These are phyloP conservation scores for Scaptomyza tumidula DNA, from an alignment of 2,888 invertebrate genomes.

Conservation along the genomic window DNA sequence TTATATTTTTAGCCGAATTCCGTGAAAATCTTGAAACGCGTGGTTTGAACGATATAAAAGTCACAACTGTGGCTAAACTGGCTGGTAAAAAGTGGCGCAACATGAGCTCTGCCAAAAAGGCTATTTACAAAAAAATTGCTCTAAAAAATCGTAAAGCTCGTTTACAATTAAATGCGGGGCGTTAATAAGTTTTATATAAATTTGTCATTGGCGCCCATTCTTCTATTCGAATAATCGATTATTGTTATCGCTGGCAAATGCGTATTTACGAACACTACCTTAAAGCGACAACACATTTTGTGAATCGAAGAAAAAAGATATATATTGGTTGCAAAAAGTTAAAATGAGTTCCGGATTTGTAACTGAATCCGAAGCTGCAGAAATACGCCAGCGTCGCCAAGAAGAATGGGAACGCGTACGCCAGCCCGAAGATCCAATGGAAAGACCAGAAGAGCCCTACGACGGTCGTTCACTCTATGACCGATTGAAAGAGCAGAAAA, in stretches of 20 bases:
- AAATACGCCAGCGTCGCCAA: constrained; percentile 91
- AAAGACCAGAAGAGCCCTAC: constrained; percentile 93
- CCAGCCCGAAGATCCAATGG: constrained; percentile 94
- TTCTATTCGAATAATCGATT: constrained; percentile 19
- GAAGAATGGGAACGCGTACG: constrained; percentile 99
- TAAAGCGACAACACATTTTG: constrained; percentile 47
- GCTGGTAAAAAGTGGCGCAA: constrained; percentile 50
- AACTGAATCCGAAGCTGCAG: constrained; percentile 93
- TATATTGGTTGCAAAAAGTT: not conserved
- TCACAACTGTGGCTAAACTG: constrained; percentile 20
- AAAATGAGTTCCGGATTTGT: constrained; percentile 96
- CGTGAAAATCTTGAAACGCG: constrained; percentile 40
- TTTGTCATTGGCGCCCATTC: constrained; percentile 1
- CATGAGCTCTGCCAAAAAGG: constrained; percentile 47
- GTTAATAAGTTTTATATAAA: not conserved
- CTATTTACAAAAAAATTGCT: constrained; percentile 28
- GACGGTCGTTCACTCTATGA: constrained; percentile 96
- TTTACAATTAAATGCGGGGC: not conserved
- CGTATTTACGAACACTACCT: constrained; percentile 29
- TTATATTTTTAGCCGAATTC: constrained; percentile 49
- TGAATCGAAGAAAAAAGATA: constrained; percentile 11
- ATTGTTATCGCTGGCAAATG: constrained; percentile 1
- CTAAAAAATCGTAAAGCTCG: constrained; percentile 19
- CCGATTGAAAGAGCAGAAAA: constrained; percentile 95
- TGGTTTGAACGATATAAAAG: constrained; percentile 32